A percentile compares a stretch with the other conserved stretches of the same genome.
Conservation (phyloP, 2,888 invertebrate species). For the Gerosis bhagava region DNA sequence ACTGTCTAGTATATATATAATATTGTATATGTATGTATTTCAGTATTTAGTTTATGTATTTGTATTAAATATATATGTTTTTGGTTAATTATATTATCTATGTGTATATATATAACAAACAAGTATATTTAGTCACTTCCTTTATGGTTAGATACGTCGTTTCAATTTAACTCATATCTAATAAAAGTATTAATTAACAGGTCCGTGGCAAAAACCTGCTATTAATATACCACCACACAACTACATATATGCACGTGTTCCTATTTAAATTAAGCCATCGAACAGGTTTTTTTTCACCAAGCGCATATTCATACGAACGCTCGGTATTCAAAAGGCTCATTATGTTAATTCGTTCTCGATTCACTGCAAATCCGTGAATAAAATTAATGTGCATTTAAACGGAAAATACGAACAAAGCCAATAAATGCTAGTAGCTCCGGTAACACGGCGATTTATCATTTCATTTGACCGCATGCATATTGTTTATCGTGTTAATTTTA, state of each 20-base stretch:
- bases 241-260: slow-evolving; percentile 16
- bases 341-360: slow-evolving; percentile 75
- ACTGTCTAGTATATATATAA: no score
- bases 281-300: slow-evolving; percentile 24
- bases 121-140: no score
- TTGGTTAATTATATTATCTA: no score
- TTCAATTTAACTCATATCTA: no score
- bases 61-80: no score
- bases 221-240: slow-evolving; percentile 6
- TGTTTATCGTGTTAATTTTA: slow-evolving; percentile 78
- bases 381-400: slow-evolving; percentile 77
- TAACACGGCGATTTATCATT: slow-evolving; percentile 70
- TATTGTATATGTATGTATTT: no score
- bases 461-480: slow-evolving; percentile 61
- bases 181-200: no score
- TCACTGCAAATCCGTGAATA: slow-evolving; percentile 74
- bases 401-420: slow-evolving; percentile 73
- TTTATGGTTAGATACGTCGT: no score
- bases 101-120: no score
- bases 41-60: no score
- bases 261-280: slow-evolving; percentile 20
- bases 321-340: slow-evolving; percentile 67
- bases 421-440: slow-evolving; percentile 63
- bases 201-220: slow-evolving; percentile 11
- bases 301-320: slow-evolving; percentile 40